Percentiles rank a stretch among this genome's conserved stretches.
Conservation (phyloP, 2,113 vertebrate species). For the Brachyistius frenatus region DNA sequence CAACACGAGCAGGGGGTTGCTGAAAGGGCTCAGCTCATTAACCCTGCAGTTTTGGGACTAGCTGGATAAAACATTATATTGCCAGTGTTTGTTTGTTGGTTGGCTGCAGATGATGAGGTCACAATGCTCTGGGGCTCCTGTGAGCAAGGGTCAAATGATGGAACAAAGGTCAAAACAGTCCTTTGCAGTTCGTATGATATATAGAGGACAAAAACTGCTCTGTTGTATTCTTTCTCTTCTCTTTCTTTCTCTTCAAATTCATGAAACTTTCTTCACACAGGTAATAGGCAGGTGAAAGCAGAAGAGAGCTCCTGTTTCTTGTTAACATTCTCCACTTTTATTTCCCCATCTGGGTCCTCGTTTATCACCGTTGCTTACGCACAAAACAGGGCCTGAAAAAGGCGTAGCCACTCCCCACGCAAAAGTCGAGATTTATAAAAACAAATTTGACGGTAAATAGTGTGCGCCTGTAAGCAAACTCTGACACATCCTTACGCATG, state of each 20-base stretch:
- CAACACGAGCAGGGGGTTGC: constrained; percentile 30
- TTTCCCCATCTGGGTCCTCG: background rate
- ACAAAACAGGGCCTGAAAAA: no score
- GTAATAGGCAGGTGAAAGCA: background rate
- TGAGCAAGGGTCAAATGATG: constrained; percentile 56
- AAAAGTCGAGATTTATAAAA: no score
- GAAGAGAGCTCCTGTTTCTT: background rate
- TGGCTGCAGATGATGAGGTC: constrained; percentile 57
- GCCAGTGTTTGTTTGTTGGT: constrained; percentile 17
- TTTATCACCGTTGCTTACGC: no score
- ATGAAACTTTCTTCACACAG: constrained; percentile 10
- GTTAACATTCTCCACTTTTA: background rate
- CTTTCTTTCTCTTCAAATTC: constrained; percentile 18
- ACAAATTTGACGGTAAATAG: no score
- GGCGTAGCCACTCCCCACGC: no score
- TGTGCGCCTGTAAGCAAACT: no score
- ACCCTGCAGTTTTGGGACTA: constrained; percentile 35
- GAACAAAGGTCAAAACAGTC: constrained; percentile 47
- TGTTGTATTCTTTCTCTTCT: background rate
- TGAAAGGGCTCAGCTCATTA: constrained; percentile 60
- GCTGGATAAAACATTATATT: constrained; percentile 37
- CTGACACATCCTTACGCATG: no score
- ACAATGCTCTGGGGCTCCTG: constrained; percentile 44
- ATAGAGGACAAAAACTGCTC: constrained; percentile 14
- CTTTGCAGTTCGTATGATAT: constrained; percentile 35